Conservation (phyloP, 2,888 invertebrate species). For the Chalcis sispes region DNA sequence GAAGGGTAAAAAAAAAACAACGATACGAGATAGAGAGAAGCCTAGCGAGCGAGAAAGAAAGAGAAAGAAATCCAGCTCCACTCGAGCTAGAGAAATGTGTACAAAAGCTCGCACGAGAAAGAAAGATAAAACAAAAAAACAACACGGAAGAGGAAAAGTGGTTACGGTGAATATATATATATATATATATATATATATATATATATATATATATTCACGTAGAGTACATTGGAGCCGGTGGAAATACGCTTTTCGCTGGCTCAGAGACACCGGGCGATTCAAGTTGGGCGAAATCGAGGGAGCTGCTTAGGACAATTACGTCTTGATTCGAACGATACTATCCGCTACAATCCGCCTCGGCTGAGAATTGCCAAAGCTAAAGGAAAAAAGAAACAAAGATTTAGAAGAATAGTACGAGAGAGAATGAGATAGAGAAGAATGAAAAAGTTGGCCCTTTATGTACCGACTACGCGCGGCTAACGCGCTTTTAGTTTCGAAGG, state of each 20-base stretch:
- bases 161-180: slow-evolving; percentile 2
- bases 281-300: slow-evolving; percentile 28
- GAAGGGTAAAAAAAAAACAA: slow-evolving; percentile 4
- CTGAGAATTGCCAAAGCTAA: background rate
- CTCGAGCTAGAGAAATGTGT: background rate
- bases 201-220: slow-evolving; percentile 11
- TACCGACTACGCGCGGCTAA: no score
- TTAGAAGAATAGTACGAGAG: background rate
- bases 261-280: slow-evolving; percentile 32
- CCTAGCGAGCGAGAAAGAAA: background rate
- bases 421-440: no score
- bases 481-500: background rate
- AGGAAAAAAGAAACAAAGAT: background rate
- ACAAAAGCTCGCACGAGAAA: background rate
- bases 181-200: background rate
- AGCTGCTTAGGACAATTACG: slow-evolving; percentile 52
- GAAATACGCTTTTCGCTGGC: slow-evolving; percentile 44
- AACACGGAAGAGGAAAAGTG: slow-evolving; percentile 9
- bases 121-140: slow-evolving; percentile 1
- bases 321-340: slow-evolving; percentile 43
- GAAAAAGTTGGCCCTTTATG: no score
- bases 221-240: background rate
- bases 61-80: no score
- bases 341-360: slow-evolving; percentile 1
- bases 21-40: slow-evolving; percentile 3